Evolutionary conservation across 2,888 invertebrate species (phyloP).

Genomic region (Epinotia bilunana): DNA sequence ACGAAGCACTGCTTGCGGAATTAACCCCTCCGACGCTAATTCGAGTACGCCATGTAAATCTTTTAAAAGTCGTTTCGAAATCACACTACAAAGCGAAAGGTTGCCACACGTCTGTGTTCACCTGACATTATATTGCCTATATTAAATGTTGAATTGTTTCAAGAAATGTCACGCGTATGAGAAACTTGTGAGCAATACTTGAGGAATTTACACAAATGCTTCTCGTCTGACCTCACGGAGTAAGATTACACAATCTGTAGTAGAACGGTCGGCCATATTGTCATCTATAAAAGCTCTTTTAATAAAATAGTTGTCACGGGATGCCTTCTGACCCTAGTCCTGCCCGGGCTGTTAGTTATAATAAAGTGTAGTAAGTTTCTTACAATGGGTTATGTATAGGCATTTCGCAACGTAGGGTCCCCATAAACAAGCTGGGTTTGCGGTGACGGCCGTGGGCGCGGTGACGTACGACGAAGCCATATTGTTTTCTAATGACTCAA

Average conservation of each 20-base stretch:
- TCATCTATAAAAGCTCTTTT: background rate
- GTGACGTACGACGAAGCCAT: conserved; percentile 73
- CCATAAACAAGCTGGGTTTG: conserved; percentile 70
- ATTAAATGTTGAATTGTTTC: background rate
- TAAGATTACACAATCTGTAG: background rate
- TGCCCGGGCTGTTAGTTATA: conserved; percentile 8
- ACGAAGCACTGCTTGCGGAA: background rate
- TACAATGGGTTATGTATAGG: conserved; percentile 30
- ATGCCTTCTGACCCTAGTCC: conserved; percentile 23
- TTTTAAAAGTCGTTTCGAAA: background rate
- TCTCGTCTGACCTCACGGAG: conserved; percentile 2
- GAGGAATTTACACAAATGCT: conserved; percentile 3
- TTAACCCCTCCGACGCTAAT: background rate
- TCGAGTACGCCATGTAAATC: background rate
- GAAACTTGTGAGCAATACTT: background rate
- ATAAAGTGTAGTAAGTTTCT: conserved; percentile 26
- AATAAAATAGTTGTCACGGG: conserved; percentile 2
- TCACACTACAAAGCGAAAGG: background rate
- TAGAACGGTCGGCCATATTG: background rate
- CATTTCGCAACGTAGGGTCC: conserved; percentile 59
- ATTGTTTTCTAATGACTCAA: conserved; percentile 82
- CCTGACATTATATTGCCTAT: background rate
- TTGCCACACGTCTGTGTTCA: background rate
- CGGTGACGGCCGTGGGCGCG: conserved; percentile 73
- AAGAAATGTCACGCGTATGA: conserved; percentile 4